Evolutionary conservation across 2,888 invertebrate species (phyloP).

Genomic region (Luperina nickerlii): DNA sequence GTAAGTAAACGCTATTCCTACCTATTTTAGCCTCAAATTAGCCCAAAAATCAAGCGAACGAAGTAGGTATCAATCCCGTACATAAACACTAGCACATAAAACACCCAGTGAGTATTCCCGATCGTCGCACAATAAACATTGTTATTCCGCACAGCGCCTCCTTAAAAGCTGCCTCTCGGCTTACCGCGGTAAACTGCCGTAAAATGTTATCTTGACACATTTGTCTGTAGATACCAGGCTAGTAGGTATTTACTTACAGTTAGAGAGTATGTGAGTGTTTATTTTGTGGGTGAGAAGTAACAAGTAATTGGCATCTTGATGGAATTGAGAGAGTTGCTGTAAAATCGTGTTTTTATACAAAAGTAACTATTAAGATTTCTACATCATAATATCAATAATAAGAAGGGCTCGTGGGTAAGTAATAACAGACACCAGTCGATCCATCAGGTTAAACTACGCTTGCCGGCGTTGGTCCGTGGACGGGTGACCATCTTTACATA

Average conservation of each 20-base stretch:
- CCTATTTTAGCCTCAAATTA: neutral
- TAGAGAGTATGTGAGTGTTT: slow-evolving; percentile 5
- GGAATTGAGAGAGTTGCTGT: neutral
- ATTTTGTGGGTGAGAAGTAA: neutral
- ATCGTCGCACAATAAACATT: slow-evolving; percentile 49
- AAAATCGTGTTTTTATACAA: neutral
- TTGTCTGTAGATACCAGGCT: slow-evolving; percentile 17
- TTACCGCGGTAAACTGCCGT: slow-evolving; percentile 54
- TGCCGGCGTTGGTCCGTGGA: neutral
- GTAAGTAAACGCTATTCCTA: neutral
- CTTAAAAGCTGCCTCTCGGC: slow-evolving; percentile 60
- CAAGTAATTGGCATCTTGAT: neutral
- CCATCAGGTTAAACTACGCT: neutral
- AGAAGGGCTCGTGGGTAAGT: neutral
- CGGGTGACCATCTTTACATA: neutral
- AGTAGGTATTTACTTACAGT: neutral
- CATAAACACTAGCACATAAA: slow-evolving; percentile 7
- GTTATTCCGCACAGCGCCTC: slow-evolving; percentile 54
- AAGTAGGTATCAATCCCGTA: neutral
- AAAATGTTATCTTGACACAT: slow-evolving; percentile 53
- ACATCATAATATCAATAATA: neutral
- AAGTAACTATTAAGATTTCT: neutral
- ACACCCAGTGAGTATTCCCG: slow-evolving; percentile 6
- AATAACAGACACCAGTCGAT: neutral
- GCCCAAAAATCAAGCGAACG: neutral